phyloP scores from a whole-genome alignment of 2,888 invertebrate genomes.

The Netelia inedita region DNA sequence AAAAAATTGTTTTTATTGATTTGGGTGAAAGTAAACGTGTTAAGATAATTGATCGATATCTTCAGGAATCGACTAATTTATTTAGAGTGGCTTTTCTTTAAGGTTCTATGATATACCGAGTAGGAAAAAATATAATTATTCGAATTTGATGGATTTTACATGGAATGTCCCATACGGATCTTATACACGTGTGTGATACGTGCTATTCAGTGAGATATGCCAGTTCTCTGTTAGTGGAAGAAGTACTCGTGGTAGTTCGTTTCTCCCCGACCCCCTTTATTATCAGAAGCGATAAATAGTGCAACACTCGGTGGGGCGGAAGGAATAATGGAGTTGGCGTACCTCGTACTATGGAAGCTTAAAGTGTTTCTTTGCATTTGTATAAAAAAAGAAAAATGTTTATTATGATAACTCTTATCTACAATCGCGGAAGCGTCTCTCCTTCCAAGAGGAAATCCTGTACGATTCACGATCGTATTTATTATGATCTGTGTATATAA shows the following conservation, averaged over 20 bases:
- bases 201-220: background rate
- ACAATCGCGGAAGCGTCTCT: background rate
- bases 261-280: background rate
- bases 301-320: background rate
- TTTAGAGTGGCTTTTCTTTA: no score
- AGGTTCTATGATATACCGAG: background rate
- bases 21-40: no score
- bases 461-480: background rate
- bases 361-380: constrained; percentile 1
- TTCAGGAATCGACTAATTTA: no score
- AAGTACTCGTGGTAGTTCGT: background rate
- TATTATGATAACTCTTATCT: constrained; percentile 6
- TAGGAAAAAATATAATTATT: background rate
- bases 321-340: background rate
- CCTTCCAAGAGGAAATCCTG: background rate
- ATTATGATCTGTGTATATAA: background rate
- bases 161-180: background rate
- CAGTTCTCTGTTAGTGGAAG: background rate
- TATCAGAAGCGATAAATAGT: constrained; percentile 16
- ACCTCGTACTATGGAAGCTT: background rate
- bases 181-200: background rate
- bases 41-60: no score
- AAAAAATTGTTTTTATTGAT: no score
- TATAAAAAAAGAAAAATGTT: background rate
- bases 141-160: background rate